phyloP scores from a whole-genome alignment of 1,140 invertebrate species.

The Apolygus lucorum region DNA sequence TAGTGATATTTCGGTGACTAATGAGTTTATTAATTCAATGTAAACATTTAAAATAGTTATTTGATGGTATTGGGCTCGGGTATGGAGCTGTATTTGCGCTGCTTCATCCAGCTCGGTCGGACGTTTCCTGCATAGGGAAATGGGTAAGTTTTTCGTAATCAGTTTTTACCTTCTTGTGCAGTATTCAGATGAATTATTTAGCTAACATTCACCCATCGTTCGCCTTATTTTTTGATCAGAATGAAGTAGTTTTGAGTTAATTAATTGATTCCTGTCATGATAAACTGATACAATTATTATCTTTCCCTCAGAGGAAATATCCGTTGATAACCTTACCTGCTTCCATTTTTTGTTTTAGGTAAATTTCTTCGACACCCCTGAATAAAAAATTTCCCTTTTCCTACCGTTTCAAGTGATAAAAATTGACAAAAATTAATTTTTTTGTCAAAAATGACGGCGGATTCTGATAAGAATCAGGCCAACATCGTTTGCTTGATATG shows the following conservation, averaged over 20 bases:
- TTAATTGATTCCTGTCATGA: background rate
- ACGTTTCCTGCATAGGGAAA: background rate
- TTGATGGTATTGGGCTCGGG: background rate
- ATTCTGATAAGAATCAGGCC: background rate
- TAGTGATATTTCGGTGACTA: background rate
- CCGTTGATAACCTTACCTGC: background rate
- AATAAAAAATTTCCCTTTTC: background rate
- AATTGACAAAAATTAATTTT: background rate
- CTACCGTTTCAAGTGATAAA: background rate
- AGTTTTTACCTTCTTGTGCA: background rate
- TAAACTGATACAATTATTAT: background rate
- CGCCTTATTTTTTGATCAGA: too few species aligned
- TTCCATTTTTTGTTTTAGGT: background rate
- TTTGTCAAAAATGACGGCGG: background rate
- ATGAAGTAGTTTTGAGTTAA: background rate
- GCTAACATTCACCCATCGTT: too few species aligned
- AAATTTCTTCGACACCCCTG: background rate
- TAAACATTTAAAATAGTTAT: background rate
- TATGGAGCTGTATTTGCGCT: background rate
- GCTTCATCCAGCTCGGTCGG: background rate
- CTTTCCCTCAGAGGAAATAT: background rate
- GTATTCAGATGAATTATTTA: too few species aligned
- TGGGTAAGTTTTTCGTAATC: background rate
- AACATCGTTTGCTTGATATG: conserved; percentile 44
- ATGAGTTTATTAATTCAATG: background rate